phyloP scores from a whole-genome alignment of 2,797 vertebrate species.

The Salarias fasciatus region DNA sequence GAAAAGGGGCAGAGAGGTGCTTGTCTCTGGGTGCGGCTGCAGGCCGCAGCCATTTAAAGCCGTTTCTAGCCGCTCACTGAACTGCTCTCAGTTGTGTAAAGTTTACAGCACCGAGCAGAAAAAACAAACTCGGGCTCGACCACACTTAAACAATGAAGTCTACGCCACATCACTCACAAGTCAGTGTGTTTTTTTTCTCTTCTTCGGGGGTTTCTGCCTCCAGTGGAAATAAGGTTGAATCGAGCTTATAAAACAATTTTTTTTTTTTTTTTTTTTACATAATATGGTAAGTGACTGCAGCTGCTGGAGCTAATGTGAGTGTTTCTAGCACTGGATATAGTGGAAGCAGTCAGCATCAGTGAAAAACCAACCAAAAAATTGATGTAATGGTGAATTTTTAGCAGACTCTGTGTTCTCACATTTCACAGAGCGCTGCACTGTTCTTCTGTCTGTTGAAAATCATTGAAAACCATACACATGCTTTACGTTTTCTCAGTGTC shows the following conservation, averaged over 20 bases:
- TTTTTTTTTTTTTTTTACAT: too few relatives aligned
- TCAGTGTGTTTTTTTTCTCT: neutral
- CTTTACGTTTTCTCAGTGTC: neutral
- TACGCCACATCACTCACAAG: neutral
- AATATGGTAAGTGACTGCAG: too few relatives aligned
- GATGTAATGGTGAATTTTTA: neutral
- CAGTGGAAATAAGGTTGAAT: neutral
- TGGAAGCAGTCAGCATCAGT: neutral
- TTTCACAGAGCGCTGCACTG: neutral
- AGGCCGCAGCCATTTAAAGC: too few relatives aligned
- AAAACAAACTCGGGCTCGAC: conserved; percentile 3
- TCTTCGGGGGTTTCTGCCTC: neutral
- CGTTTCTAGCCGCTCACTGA: too few relatives aligned
- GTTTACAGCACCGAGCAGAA: neutral
- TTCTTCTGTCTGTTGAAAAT: neutral
- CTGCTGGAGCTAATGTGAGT: too few relatives aligned
- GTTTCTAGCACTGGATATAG: too few relatives aligned
- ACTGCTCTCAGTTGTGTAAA: too few relatives aligned
- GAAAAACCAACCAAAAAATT: neutral
- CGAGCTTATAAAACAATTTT: too few relatives aligned
- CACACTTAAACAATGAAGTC: too few relatives aligned
- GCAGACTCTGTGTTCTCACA: conserved; percentile 1
- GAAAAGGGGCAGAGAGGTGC: too few relatives aligned
- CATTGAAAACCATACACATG: too few relatives aligned
- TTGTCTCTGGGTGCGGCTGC: too few relatives aligned